Evolutionary conservation across 2,113 vertebrate genomes (phyloP), one percentile per base, ranked within the genome.

Genomic region (Dendropsophus ebraccatus): DNA sequence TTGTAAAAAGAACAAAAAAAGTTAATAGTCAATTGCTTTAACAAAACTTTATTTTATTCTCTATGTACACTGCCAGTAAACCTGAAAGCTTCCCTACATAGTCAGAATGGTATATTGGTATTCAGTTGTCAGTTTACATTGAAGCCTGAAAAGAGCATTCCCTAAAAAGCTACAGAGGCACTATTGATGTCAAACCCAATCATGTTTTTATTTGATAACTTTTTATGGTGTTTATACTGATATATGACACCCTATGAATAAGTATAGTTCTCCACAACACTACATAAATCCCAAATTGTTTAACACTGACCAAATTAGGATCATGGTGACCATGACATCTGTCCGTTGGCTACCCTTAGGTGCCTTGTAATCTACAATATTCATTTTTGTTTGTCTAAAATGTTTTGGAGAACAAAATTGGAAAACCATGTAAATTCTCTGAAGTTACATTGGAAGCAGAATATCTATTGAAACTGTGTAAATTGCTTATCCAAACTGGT

Each of bases 1-100:
- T 52, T 69, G 45, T 45, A 30, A 47, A 72, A 32, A 49, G 12
- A 4, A 47, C 5, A 47, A 67, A 54, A 54, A 16, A 10, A 76
- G 7, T n/a, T 37, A 25, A 35, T 49, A 37, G 54, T 65, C 78
- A 9, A 52, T 19, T 52, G 62, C 45, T 79, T 79, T 54, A 32
- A 79, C 32, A 69, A 45, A 69, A 79, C 1, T 25, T 52, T 35
- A 28, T 65, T 77, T 67, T 67, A n/a, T 65, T 76, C 50, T 30
- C 28, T 76, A 28, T 49, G 49, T 12, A 45, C 19, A 32, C 52
- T 62, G 23, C 30, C 21, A 62, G 56, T 28, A 8, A 62, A 62
- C n/a, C 76, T n/a, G 14, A 56, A n/a, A 6, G 12, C 4, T 32
- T 45, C 77, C 23, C 25, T 62, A 28, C 5, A 47, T 5, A 45